Evolutionary conservation across 2,113 vertebrate species (phyloP), one percentile per base, ranked within the genome.

Genomic region (Octodon degus): DNA sequence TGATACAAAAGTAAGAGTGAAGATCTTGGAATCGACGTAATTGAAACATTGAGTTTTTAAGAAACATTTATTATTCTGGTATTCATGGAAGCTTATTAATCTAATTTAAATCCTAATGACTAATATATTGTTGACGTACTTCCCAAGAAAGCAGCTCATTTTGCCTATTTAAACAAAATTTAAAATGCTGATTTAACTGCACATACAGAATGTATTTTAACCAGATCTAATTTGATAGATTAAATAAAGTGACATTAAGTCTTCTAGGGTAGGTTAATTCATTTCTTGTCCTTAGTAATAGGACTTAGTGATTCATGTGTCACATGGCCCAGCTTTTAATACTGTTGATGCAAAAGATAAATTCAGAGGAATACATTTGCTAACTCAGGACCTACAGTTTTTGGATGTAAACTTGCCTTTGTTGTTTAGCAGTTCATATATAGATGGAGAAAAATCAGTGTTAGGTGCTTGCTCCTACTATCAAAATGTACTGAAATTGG

Each of bases 1-100:
- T 99, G 99, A 99, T 99, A 97, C 99, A 99, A 98, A 99, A 99
- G 99, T 99, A 98, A 99, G 99, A 93, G 76, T 87, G 55, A 83
- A 67, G 70, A 85, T 22, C 2, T 47, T n/a, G 16, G 43, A 55
- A 62, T 62, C 32, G 32, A 40, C 19, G 12, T 34, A 24, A 50
- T 34, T 93, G 43, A 34, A 34, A 79, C 79, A 63, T 60, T 27
- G 17, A 0, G 22, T 43, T 89, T 86, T 86, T 43, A 55, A 58
- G 80, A 85, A 76, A 30, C 19, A 16, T 79, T 76, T 86, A 4
- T 80, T 92, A 4, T 68, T 80, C 55, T 47, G 10, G 24, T 84
- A n/a, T 80, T 72, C 40, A 30, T 32, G 37, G 72, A 63, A 94
- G 43, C 40, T 79, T 47, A 83, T 47, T 76, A 86, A 85, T n/a